A percentile compares a stretch with the other conserved stretches of the same genome.
These are phyloP conservation scores for Gastracanthus pulcherrimus DNA, from an alignment of 2,888 invertebrate genomes.

Conservation along the genomic window DNA sequence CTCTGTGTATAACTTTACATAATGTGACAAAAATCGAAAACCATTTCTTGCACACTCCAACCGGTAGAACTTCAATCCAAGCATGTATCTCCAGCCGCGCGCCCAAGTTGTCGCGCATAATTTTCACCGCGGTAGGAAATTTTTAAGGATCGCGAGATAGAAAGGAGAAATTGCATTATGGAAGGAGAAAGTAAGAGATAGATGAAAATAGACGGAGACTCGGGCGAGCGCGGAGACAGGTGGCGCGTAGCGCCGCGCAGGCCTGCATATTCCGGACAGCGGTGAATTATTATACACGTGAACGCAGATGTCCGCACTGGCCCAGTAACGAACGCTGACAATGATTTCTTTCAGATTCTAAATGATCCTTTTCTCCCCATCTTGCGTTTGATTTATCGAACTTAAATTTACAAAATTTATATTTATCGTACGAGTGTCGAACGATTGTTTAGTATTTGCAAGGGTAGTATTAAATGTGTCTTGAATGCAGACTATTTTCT, in stretches of 20 bases:
- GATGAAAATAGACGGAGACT: constrained; percentile 15
- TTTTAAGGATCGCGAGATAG: neutral
- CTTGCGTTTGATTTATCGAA: neutral
- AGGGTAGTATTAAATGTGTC: neutral
- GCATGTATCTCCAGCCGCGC: too few relatives aligned
- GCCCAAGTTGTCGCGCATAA: neutral
- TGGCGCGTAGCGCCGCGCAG: neutral
- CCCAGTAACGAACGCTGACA: neutral
- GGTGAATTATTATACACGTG: too few relatives aligned
- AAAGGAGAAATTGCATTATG: constrained; percentile 6
- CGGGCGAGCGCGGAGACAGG: constrained; percentile 16
- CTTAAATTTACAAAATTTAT: neutral
- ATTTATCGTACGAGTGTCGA: too few relatives aligned
- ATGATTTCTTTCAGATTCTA: neutral
- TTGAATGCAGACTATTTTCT: neutral
- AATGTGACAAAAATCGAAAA: too few relatives aligned
- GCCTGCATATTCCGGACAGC: neutral
- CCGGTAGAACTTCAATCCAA: too few relatives aligned
- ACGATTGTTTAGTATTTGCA: neutral
- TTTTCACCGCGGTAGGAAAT: neutral
- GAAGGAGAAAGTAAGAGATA: constrained; percentile 14
- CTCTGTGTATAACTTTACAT: too few relatives aligned
- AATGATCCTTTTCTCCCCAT: neutral
- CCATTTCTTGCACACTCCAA: too few relatives aligned
- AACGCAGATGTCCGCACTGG: neutral